Evolutionary conservation across 2,113 vertebrate genomes (phyloP).

Genomic region (Cyprinodon variegatus): DNA sequence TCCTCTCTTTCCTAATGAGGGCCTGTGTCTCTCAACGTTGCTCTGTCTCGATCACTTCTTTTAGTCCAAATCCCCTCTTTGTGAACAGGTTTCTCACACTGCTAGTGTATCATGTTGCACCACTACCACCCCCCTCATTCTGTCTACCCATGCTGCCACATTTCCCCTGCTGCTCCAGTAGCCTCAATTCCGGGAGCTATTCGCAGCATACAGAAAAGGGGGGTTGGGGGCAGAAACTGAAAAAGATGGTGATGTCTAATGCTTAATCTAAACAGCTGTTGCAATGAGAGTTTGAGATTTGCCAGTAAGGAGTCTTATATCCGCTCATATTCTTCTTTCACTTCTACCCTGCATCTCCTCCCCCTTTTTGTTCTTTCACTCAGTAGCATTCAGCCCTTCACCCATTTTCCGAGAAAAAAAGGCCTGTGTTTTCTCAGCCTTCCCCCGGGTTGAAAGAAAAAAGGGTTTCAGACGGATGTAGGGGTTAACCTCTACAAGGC

Average conservation of each 20-base stretch:
- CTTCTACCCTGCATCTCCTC: slow-evolving; percentile 20
- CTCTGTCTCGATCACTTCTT: slow-evolving; percentile 28
- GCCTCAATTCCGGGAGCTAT: slow-evolving; percentile 68
- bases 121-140: slow-evolving; percentile 28
- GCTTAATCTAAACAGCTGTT: slow-evolving; percentile 66
- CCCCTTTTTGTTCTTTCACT: slow-evolving; percentile 1
- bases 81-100: slow-evolving; percentile 38
- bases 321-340: slow-evolving; percentile 22
- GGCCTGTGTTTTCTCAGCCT: slow-evolving; percentile 31
- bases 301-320: slow-evolving; percentile 61
- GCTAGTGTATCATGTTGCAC: slow-evolving; percentile 45
- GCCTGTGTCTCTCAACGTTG: slow-evolving; percentile 6
- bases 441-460: slow-evolving; percentile 12
- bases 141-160: slow-evolving; percentile 41
- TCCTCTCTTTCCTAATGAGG: slow-evolving; percentile 11
- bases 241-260: slow-evolving; percentile 54
- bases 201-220: slow-evolving; percentile 17
- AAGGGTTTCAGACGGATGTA: slow-evolving; percentile 1
- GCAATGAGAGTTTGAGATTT: slow-evolving; percentile 44
- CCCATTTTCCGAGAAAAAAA: slow-evolving; percentile 24
- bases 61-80: slow-evolving; percentile 38
- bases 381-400: slow-evolving; percentile 36
- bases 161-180: slow-evolving; percentile 43
- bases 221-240: not conserved
- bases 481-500: slow-evolving; percentile 1